Base-by-base conservation (phyloP, 2,797 vertebrate species). In the Sphenopsis melanotis region DNA sequence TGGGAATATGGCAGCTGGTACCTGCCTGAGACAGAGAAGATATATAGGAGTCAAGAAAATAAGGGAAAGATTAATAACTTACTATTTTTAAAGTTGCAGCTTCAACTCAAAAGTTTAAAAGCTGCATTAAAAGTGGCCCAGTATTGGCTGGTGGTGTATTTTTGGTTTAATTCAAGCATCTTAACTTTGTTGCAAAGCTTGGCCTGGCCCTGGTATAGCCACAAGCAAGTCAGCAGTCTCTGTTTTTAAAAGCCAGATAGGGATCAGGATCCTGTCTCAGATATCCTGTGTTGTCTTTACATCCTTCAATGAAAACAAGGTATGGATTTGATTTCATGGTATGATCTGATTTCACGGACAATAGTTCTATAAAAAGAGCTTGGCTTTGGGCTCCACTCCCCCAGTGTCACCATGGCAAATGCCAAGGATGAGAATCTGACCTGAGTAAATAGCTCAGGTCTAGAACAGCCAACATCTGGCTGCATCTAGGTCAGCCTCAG, bases 81-180 rank as follows among this genome's bases (percentile, higher is more conserved):
- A 13, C 95, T 96, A 74, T 82, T 95, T 96, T 92, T 87, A 92
- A 97, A 96, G 87, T 64, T 94, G 82, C 71, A 60, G 74, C 75
- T 94, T 87, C 87, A 72, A 90, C 88, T 81, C 79, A 24, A 56
- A 95, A 93, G 91, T 94, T 68, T 72, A 94, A 95, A 87, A 37
- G 24, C 61, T 57, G 4, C 49, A 23, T 60, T 91, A 68, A 26
- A 65, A 84, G 53, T 59, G 42, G 36, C 56, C 37, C 49, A 42
- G 24, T 53, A 27, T 15, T 63, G 59, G 26, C 39, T 89, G 56
- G 2, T 32, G 47, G 9, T 23, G 26, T 26, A 22, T 30, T 41
- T 74, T 72, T 60, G 30, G 55, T 71, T 60, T 36, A 32, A 57
- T 63, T 85, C 4, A 5, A 75, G 52, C 56, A 26, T 87, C 64